A percentile compares a stretch with the other conserved stretches of the same genome.
Evolutionary conservation across 2,888 invertebrate species (phyloP).

Genomic region (Cheilosia grossa): DNA sequence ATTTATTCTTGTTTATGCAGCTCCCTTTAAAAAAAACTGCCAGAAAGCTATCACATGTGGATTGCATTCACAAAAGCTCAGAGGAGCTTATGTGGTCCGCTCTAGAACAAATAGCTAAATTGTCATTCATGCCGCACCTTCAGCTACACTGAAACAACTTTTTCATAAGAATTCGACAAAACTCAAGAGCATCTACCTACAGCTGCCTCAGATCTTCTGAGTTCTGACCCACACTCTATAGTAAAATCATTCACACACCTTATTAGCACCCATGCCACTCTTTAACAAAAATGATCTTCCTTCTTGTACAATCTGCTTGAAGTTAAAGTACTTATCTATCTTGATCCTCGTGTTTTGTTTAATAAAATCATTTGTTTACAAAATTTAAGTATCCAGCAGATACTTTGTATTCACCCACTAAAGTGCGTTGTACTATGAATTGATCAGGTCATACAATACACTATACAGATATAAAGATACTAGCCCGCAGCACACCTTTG

Average conservation of each 20-base stretch:
- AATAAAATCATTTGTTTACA: constrained; percentile 55
- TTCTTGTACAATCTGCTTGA: constrained; percentile 22
- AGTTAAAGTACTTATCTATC: constrained; percentile 20
- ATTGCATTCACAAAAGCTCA: too few species aligned
- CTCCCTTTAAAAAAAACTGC: too few species aligned
- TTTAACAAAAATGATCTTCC: constrained; percentile 2
- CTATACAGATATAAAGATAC: background rate
- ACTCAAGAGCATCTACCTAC: background rate
- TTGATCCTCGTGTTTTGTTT: constrained; percentile 33
- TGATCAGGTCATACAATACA: constrained; percentile 11
- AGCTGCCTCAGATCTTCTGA: constrained; percentile 19
- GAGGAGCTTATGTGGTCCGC: too few species aligned
- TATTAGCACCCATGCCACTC: background rate
- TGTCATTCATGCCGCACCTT: too few species aligned
- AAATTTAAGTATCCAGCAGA: constrained; percentile 59
- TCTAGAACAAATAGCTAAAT: too few species aligned
- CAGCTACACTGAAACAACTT: too few species aligned
- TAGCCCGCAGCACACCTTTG: background rate
- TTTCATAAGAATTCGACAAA: too few species aligned
- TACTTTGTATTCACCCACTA: constrained; percentile 31
- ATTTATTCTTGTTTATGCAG: too few species aligned
- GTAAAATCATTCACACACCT: constrained; percentile 19
- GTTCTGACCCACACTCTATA: constrained; percentile 15
- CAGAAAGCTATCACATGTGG: too few species aligned
- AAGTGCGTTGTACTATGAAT: constrained; percentile 37